Evolutionary conservation across 1,140 invertebrate species (phyloP).

Genomic region (Contarinia nasturtii): DNA sequence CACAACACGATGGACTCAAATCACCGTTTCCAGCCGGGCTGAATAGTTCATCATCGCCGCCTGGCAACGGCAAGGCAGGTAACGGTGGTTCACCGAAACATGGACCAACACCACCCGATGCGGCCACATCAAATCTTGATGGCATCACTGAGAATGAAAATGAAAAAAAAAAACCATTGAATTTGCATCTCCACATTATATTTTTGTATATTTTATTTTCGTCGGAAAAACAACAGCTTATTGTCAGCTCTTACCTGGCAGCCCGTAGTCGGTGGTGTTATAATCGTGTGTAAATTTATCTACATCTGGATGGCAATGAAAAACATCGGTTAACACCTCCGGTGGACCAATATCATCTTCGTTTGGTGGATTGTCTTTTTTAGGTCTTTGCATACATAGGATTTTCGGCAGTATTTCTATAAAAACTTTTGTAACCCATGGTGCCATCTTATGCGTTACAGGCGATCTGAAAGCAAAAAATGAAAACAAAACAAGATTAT

Average conservation of each 20-base stretch:
- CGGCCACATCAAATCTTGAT: conserved; percentile 28
- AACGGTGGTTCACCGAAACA: conserved; percentile 44
- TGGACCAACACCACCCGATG: conserved; percentile 30
- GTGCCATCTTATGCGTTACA: conserved; percentile 86
- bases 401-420: conserved; percentile 75
- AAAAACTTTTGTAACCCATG: conserved; percentile 76
- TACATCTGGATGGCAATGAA: conserved; percentile 46
- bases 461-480: conserved; percentile 39
- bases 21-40: conserved; percentile 39
- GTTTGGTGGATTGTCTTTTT: conserved; percentile 38
- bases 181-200: background rate
- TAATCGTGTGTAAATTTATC: conserved; percentile 44
- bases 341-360: conserved; percentile 46
- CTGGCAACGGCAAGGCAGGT: conserved; percentile 44
- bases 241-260: conserved; percentile 32
- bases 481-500: background rate
- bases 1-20: conserved; percentile 30
- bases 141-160: conserved; percentile 16
- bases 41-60: conserved; percentile 61
- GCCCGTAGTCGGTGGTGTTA: conserved; percentile 46
- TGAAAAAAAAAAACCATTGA: background rate
- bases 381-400: conserved; percentile 65
- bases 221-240: too few relatives aligned
- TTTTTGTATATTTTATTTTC: too few relatives aligned
- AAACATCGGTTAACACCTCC: conserved; percentile 49